Evolutionary conservation across 2,113 vertebrate genomes (phyloP).

Genomic region (Condylura cristata): DNA sequence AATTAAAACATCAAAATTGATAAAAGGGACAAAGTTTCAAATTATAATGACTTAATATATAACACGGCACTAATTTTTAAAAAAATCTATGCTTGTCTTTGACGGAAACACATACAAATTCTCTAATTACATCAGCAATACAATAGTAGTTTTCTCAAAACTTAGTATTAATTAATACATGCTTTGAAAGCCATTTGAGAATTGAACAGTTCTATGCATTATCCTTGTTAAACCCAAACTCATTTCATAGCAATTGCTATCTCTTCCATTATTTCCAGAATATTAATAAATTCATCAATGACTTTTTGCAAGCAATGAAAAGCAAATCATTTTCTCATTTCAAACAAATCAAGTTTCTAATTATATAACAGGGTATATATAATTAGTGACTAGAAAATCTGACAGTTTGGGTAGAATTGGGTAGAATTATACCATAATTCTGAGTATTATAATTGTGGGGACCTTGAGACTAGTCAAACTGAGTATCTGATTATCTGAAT

Average conservation of each 20-base stretch:
- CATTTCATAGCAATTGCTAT: background rate
- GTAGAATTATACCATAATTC: background rate
- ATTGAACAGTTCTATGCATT: background rate
- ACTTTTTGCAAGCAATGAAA: background rate
- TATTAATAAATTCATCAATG: conserved; percentile 24
- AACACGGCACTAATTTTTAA: background rate
- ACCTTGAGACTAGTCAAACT: background rate
- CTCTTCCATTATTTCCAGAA: conserved; percentile 20
- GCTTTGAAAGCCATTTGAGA: background rate
- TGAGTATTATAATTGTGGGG: background rate
- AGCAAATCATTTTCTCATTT: conserved; percentile 48
- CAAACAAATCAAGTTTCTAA: conserved; percentile 37
- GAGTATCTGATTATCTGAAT: background rate
- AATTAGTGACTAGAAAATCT: background rate
- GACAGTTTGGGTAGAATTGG: background rate
- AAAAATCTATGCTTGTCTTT: background rate
- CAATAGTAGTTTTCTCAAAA: background rate
- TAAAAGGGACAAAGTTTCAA: background rate
- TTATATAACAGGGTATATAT: background rate
- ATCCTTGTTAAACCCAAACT: conserved; percentile 28
- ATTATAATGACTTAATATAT: conserved; percentile 13
- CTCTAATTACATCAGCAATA: background rate
- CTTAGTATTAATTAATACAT: conserved; percentile 2
- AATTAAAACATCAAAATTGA: conserved; percentile 13
- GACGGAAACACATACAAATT: background rate